A percentile compares a stretch with the other conserved stretches of the same genome.
phyloP scores from a whole-genome alignment of 2,113 vertebrate genomes.

The Eurypyga helias region DNA sequence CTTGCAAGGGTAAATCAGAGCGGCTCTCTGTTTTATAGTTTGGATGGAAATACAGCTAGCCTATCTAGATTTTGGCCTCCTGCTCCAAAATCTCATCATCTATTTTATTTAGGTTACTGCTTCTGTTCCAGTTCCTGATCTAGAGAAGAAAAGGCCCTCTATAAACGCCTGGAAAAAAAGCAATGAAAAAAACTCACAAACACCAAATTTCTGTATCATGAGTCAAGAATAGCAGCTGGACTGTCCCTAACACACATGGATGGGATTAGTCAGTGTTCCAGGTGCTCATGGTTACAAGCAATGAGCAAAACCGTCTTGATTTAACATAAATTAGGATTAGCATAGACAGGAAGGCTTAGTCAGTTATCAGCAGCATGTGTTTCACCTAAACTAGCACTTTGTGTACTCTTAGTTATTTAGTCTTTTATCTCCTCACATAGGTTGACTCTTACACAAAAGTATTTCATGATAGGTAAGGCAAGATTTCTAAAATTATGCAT shows the following conservation, averaged over 20 bases:
- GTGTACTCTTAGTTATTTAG: background rate
- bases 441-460: background rate
- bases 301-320: background rate
- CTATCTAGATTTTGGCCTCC: background rate
- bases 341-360: background rate
- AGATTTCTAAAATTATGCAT: background rate
- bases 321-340: conserved; percentile 56
- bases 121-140: background rate
- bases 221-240: background rate
- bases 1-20: background rate
- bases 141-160: background rate
- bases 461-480: background rate
- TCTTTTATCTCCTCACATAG: background rate
- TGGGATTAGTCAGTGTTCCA: conserved; percentile 35
- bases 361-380: background rate
- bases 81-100: background rate
- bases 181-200: background rate
- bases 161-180: background rate
- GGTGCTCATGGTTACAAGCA: conserved; percentile 1
- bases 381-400: background rate
- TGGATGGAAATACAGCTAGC: background rate
- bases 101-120: background rate
- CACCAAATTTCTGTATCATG: background rate
- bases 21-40: background rate
- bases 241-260: background rate